A percentile compares a stretch with the other conserved stretches of the same genome.
Conservation (phyloP, 1,140 invertebrate genomes). For the Brachionus calyciflorus region DNA sequence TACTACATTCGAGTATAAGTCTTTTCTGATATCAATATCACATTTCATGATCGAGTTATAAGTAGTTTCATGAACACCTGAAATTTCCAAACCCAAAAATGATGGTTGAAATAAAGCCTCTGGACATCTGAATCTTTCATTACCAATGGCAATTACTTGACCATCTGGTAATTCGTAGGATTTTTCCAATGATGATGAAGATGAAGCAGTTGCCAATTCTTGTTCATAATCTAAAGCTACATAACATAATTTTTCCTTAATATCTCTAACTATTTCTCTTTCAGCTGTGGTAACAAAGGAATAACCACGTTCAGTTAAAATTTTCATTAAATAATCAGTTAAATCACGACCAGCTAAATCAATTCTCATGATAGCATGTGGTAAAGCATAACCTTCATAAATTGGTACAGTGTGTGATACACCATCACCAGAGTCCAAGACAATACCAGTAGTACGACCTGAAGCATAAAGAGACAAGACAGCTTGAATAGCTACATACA, state of each 20-base stretch:
- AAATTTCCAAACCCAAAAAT: conserved; percentile 60
- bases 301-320: conserved; percentile 58
- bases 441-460: conserved; percentile 90
- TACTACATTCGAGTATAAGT: conserved; percentile 62
- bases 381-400: conserved; percentile 78
- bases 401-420: conserved; percentile 90
- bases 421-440: conserved; percentile 86
- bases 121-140: conserved; percentile 65
- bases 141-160: conserved; percentile 65
- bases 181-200: conserved; percentile 85
- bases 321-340: conserved; percentile 91
- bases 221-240: conserved; percentile 66
- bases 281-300: conserved; percentile 66
- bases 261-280: conserved; percentile 85
- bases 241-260: conserved; percentile 67
- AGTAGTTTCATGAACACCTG: conserved; percentile 58
- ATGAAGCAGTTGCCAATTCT: conserved; percentile 89
- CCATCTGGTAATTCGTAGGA: conserved; percentile 89
- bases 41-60: conserved; percentile 63
- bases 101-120: conserved; percentile 82
- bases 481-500: conserved; percentile 86
- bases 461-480: conserved; percentile 86
- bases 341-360: conserved; percentile 88
- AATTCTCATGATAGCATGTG: conserved; percentile 76
- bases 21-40: conserved; percentile 61